These are phyloP conservation scores for Mormyrus hasselquistii DNA, from an alignment of 2,797 vertebrate genomes.

Conservation along the genomic window DNA sequence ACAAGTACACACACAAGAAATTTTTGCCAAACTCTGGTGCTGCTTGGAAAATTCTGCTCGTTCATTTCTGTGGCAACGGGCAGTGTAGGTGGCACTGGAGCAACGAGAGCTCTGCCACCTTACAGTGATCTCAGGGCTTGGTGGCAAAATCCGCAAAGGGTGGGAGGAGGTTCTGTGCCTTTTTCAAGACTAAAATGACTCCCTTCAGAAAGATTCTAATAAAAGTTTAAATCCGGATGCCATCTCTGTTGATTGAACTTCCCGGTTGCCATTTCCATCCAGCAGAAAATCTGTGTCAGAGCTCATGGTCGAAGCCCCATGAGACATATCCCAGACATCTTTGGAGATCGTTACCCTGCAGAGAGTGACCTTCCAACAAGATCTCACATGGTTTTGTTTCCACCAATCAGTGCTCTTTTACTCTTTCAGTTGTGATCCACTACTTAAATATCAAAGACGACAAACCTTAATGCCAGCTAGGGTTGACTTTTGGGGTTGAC, in stretches of 20 bases:
- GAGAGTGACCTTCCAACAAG: not conserved
- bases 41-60: constrained; percentile 10
- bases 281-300: not conserved
- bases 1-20: not conserved
- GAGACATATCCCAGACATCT: constrained; percentile 29
- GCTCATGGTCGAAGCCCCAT: constrained; percentile 23
- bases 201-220: constrained; percentile 20
- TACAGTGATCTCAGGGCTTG: constrained; percentile 19
- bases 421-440: not conserved
- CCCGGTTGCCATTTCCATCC: not conserved
- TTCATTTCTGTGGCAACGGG: constrained; percentile 25
- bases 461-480: not conserved
- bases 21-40: not conserved
- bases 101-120: constrained; percentile 11
- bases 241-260: not conserved
- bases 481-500: not conserved
- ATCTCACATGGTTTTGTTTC: not conserved
- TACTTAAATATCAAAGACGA: not conserved
- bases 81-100: constrained; percentile 19
- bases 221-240: not conserved
- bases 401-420: not conserved
- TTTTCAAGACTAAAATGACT: constrained; percentile 17
- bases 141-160: constrained; percentile 16
- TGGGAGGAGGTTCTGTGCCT: constrained; percentile 20
- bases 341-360: not conserved